Evolutionary conservation across 2,797 vertebrate genomes (phyloP).

Genomic region (Heliangelus exortis): DNA sequence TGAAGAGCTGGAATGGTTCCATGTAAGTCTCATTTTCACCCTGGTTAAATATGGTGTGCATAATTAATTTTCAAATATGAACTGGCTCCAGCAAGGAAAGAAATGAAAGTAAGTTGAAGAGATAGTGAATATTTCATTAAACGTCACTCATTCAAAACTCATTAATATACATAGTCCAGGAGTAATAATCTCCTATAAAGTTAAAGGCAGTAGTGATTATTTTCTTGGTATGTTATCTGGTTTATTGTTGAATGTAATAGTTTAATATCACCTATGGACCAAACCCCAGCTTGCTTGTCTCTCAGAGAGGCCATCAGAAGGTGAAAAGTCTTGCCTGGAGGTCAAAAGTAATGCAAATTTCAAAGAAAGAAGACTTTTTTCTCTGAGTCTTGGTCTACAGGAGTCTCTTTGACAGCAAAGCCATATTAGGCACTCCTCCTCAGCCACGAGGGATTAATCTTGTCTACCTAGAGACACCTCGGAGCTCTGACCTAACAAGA

Average conservation of each 20-base stretch:
- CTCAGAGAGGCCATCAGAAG: background rate
- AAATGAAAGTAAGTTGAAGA: constrained; percentile 71
- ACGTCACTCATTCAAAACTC: constrained; percentile 72
- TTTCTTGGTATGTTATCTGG: constrained; percentile 31
- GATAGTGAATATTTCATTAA: constrained; percentile 75
- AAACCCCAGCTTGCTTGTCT: background rate
- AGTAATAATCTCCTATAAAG: constrained; percentile 41
- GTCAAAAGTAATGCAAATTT: background rate
- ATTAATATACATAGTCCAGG: constrained; percentile 70
- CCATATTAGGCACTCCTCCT: background rate
- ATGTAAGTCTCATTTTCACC: constrained; percentile 74
- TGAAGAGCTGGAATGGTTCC: constrained; percentile 75
- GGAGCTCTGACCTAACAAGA: background rate
- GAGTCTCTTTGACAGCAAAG: background rate
- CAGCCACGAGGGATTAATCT: background rate
- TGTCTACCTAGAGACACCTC: background rate
- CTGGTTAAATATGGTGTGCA: constrained; percentile 75
- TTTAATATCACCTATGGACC: background rate
- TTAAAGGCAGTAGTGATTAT: constrained; percentile 29
- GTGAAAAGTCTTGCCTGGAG: background rate
- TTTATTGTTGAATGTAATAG: background rate
- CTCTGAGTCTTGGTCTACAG: background rate
- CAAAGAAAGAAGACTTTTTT: background rate
- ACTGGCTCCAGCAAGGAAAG: constrained; percentile 57
- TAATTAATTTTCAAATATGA: constrained; percentile 77